Conservation (phyloP, 2,888 invertebrate species). For the Eristalis intricaria region DNA sequence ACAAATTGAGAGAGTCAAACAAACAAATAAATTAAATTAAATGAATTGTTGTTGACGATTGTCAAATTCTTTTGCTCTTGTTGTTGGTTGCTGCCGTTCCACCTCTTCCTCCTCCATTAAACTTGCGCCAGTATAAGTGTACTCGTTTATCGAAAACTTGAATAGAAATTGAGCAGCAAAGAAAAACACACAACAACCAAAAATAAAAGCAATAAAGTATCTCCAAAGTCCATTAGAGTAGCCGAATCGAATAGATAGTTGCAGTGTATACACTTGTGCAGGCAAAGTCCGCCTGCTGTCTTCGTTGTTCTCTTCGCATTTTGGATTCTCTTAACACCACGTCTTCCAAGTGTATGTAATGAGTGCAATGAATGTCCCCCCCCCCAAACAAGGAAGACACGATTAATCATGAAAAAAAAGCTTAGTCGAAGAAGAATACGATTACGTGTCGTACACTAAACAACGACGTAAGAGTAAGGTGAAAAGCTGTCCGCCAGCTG, state of each 20-base stretch:
- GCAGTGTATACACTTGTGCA: constrained; percentile 6
- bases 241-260: not conserved
- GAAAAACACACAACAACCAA: not conserved
- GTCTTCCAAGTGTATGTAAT: not conserved
- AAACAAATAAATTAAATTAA: constrained; percentile 25
- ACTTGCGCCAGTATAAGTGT: constrained; percentile 36
- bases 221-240: constrained; percentile 1
- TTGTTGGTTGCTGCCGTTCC: not conserved
- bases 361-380: constrained; percentile 42
- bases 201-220: not conserved
- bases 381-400: not conserved
- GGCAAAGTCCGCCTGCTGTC: not conserved
- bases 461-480: constrained; percentile 34
- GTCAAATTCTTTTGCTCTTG: not conserved
- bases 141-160: constrained; percentile 51
- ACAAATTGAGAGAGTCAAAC: constrained; percentile 13
- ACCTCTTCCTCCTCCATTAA: not conserved
- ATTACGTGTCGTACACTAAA: constrained; percentile 52
- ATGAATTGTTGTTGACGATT: constrained; percentile 3
- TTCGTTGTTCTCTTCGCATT: constrained; percentile 32
- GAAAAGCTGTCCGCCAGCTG: constrained; percentile 60
- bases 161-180: constrained; percentile 28
- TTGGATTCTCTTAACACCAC: constrained; percentile 30
- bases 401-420: constrained; percentile 40
- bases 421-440: constrained; percentile 39